Evolutionary conservation across 2,888 invertebrate genomes (phyloP), one percentile per base, ranked within the genome.

Genomic region (Chrysomela aeneicollis): DNA sequence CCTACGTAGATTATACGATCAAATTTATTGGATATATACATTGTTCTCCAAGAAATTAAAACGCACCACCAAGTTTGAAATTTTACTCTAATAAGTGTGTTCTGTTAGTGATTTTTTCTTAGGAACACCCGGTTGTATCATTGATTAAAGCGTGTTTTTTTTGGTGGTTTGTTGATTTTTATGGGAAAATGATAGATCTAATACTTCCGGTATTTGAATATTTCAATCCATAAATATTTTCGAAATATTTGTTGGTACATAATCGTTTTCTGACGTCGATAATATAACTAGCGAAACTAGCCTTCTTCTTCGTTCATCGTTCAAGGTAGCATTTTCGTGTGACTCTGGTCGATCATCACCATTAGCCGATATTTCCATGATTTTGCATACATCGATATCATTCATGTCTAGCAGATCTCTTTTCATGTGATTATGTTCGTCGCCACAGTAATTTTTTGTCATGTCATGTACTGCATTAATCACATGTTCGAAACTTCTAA

Each of bases 351-450:
- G 17, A 37, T 47, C 58, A 63, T 70, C 69, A 18, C 32, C 49
- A 47, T 67, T 52, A 49, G 68, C 57, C 12, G 65, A 51, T 47
- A 63, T 68, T 49, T 61, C 42, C 46, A 74, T 71, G 4, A 68
- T 68, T 61, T 73, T 66, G 59, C 71, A 68, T 10, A 69, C 60
- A 42, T 65, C 68, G 32, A 73, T 58, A 19, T 62, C n/a, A 3
- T 47, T 52, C 53, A 60, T 35, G 30, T 55, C n/a, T 37, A 26
- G 30, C 46, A 51, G 17, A 68, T 35, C 32, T 35, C 10, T 10
- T 35, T 12, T 9, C 35, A 35, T 35, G 12, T 35, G n/a, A 42
- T 42, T n/a, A 15, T 15, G n/a, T 59, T 62, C 9, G n/a, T 10
- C 10, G 4, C 18, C 17, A 22, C 58, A 18, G 19, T 49, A 52